A percentile compares a stretch with the other conserved stretches of the same genome.
Evolutionary conservation across 1,140 invertebrate genomes (phyloP).

Genomic region (Agrilus planipennis): DNA sequence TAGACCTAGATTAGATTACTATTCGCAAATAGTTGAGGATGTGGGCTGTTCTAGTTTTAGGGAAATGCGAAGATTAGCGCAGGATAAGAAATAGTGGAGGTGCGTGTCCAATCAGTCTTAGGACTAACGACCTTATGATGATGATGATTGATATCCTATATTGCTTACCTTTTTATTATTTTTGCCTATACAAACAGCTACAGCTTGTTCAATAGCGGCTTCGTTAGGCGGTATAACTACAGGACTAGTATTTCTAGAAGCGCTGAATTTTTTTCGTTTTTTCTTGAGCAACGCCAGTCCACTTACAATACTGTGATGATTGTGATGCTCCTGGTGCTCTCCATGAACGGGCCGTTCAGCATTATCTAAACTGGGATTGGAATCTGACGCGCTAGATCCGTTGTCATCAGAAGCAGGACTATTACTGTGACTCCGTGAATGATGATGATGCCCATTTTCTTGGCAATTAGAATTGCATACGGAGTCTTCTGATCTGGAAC

Average conservation of each 20-base stretch:
- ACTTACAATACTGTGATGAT: slow-evolving; percentile 29
- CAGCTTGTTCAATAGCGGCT: slow-evolving; percentile 24
- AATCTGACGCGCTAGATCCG: slow-evolving; percentile 33
- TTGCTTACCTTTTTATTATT: slow-evolving; percentile 25
- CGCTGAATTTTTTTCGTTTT: slow-evolving; percentile 68
- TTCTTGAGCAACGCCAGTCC: slow-evolving; percentile 58
- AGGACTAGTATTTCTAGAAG: slow-evolving; percentile 55
- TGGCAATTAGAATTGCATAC: slow-evolving; percentile 57
- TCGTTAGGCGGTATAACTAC: slow-evolving; percentile 35
- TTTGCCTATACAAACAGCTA: slow-evolving; percentile 18
- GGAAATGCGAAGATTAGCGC: too few species aligned
- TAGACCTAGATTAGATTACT: too few species aligned
- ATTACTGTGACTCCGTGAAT: slow-evolving; percentile 32
- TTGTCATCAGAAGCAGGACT: slow-evolving; percentile 34
- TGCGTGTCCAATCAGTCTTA: too few species aligned
- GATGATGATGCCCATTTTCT: slow-evolving; percentile 33
- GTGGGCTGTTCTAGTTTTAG: too few species aligned
- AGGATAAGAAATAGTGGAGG: too few species aligned
- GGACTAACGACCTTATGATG: too few species aligned
- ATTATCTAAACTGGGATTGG: slow-evolving; percentile 36
- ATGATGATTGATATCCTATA: background rate
- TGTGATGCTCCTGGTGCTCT: slow-evolving; percentile 9
- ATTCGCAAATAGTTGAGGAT: too few species aligned
- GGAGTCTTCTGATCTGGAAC: slow-evolving; percentile 68
- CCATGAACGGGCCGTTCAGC: slow-evolving; percentile 8